Percentiles rank a stretch among this genome's conserved stretches.
Conservation (phyloP, 2,888 invertebrate species). For the Drosophila mulleri region DNA sequence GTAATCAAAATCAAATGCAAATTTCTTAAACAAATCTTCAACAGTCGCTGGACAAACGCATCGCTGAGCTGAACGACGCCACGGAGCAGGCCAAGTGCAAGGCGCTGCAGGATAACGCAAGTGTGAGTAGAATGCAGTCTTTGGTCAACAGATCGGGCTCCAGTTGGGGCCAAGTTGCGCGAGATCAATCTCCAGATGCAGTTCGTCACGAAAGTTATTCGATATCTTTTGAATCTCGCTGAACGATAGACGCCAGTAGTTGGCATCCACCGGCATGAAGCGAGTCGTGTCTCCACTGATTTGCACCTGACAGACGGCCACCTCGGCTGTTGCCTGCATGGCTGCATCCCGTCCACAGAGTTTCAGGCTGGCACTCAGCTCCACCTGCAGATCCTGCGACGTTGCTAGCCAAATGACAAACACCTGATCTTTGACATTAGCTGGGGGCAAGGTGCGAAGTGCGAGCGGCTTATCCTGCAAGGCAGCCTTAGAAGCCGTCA, state of each 20-base stretch:
- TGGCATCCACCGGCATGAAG: conserved; percentile 39
- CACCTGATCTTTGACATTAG: conserved; percentile 16
- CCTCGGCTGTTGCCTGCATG: not conserved
- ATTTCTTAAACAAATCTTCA: conserved; percentile 37
- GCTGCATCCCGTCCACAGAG: conserved; percentile 62
- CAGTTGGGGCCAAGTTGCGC: not conserved
- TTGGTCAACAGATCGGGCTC: not conserved
- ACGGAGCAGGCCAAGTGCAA: conserved; percentile 89
- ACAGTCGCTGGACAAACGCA: conserved; percentile 89
- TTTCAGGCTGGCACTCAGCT: conserved; percentile 44
- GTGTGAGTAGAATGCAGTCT: conserved; percentile 87
- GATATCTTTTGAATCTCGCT: conserved; percentile 45
- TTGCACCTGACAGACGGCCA: conserved; percentile 38
- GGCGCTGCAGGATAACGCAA: conserved; percentile 90
- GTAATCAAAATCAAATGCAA: not conserved
- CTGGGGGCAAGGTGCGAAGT: not conserved
- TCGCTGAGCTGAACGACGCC: conserved; percentile 88
- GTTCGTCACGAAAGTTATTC: conserved; percentile 65
- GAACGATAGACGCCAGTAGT: conserved; percentile 55
- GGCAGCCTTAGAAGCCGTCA: conserved; percentile 15
- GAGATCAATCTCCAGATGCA: conserved; percentile 55
- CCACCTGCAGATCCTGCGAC: conserved; percentile 8
- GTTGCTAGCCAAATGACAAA: conserved; percentile 67
- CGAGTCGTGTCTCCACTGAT: conserved; percentile 16
- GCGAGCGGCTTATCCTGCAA: not conserved